These are phyloP conservation scores for Vesta saturnalis DNA, from an alignment of 2,888 invertebrate genomes.

Conservation along the genomic window DNA sequence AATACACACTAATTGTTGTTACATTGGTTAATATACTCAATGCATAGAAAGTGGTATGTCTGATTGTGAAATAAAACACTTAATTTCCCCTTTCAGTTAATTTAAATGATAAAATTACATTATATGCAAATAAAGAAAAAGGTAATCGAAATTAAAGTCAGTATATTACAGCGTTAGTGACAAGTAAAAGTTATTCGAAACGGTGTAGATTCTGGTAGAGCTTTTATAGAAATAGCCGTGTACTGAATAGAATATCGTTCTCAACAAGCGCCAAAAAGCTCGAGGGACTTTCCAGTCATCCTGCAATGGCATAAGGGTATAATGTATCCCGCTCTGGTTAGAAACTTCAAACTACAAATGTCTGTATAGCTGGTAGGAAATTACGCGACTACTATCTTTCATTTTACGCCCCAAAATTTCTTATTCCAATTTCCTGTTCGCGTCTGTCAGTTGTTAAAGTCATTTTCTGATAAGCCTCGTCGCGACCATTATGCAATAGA, in stretches of 20 bases:
- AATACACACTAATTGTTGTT: no score
- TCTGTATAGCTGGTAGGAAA: conserved; percentile 67
- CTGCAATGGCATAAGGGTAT: conserved; percentile 29
- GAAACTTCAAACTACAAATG: conserved; percentile 55
- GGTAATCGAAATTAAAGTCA: background rate
- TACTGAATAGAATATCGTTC: conserved; percentile 56
- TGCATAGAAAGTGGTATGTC: no score
- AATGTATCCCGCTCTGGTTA: conserved; percentile 26
- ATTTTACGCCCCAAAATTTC: conserved; percentile 82
- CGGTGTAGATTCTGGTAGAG: conserved; percentile 46
- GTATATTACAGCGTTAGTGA: background rate
- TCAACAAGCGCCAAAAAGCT: conserved; percentile 45
- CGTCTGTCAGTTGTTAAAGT: conserved; percentile 73
- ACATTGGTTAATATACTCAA: no score
- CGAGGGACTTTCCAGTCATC: conserved; percentile 51
- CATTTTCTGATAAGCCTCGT: conserved; percentile 75
- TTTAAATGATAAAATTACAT: background rate
- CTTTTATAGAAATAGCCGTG: conserved; percentile 51
- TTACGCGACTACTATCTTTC: conserved; percentile 80
- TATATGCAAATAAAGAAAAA: background rate
- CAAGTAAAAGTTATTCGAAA: conserved; percentile 32
- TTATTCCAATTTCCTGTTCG: conserved; percentile 76
- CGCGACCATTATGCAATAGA: conserved; percentile 64
- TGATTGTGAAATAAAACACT: no score
- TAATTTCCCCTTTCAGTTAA: no score